A percentile compares a stretch with the other conserved stretches of the same genome.
Evolutionary conservation across 2,113 vertebrate species (phyloP).

Genomic region (Hippopotamus amphibius): DNA sequence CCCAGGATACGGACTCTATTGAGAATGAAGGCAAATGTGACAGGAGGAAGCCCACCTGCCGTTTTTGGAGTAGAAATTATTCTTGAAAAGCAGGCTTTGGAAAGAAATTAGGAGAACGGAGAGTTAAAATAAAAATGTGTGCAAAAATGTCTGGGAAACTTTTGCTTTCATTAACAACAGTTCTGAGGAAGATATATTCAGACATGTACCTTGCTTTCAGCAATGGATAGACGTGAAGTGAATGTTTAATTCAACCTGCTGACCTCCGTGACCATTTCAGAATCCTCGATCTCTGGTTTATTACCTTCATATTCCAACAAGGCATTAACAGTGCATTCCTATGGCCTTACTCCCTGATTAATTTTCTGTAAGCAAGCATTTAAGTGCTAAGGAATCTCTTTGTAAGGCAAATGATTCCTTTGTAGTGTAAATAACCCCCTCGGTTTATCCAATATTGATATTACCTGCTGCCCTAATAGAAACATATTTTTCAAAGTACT

Average conservation of each 20-base stretch:
- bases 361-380: slow-evolving; percentile 64
- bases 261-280: slow-evolving; percentile 48
- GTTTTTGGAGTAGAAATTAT: not conserved
- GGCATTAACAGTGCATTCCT: slow-evolving; percentile 45
- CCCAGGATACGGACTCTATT: not conserved
- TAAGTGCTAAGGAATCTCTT: slow-evolving; percentile 74
- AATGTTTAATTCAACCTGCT: slow-evolving; percentile 47
- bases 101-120: not conserved
- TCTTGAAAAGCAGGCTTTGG: not conserved
- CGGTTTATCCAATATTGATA: slow-evolving; percentile 73
- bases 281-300: slow-evolving; percentile 53
- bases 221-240: slow-evolving; percentile 13
- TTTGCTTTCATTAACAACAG: slow-evolving; percentile 51
- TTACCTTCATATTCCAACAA: slow-evolving; percentile 66
- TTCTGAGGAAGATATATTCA: not conserved
- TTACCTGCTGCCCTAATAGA: slow-evolving; percentile 59
- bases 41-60: not conserved
- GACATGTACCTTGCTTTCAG: slow-evolving; percentile 23
- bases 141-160: not conserved
- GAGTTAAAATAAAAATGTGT: not conserved
- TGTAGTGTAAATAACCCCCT: slow-evolving; percentile 68
- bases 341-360: slow-evolving; percentile 51
- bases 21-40: not conserved
- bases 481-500: slow-evolving; percentile 45
- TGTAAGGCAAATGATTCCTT: slow-evolving; percentile 68